phyloP scores from a whole-genome alignment of 30 jellyfish, hydroid and myxozoan species.

The Rhopilema esculentum region DNA sequence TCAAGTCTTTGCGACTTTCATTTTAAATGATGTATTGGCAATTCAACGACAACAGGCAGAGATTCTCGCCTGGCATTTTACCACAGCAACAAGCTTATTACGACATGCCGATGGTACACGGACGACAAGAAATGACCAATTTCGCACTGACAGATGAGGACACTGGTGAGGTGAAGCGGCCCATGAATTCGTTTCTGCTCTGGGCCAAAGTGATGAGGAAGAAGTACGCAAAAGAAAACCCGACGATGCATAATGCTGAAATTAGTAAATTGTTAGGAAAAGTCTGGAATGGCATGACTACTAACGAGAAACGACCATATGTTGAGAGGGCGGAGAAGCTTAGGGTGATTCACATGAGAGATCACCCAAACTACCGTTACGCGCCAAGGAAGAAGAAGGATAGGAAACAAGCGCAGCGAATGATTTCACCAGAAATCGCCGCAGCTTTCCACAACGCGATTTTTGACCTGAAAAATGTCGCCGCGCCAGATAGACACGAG shows the following conservation, averaged over 20 bases:
- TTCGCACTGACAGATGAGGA: slow-evolving; percentile 76
- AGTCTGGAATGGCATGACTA: slow-evolving; percentile 93
- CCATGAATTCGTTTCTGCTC: slow-evolving; percentile 92
- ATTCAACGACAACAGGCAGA: slow-evolving; percentile 62
- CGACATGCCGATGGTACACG: slow-evolving; percentile 59
- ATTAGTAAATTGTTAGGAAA: slow-evolving; percentile 93
- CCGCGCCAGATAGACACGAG: slow-evolving; percentile 10
- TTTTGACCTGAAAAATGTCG: slow-evolving; percentile 82
- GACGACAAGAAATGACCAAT: slow-evolving; percentile 52
- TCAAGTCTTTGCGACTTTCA: slow-evolving; percentile 36
- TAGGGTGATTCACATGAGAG: slow-evolving; percentile 92
- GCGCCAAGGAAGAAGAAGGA: slow-evolving; percentile 96
- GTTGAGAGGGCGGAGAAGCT: slow-evolving; percentile 90
- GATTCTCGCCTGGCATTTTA: slow-evolving; percentile 54
- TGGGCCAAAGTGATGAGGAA: slow-evolving; percentile 99
- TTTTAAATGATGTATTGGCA: slow-evolving; percentile 61
- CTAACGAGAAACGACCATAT: slow-evolving; percentile 93
- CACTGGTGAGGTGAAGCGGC: slow-evolving; percentile 92
- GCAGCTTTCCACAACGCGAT: slow-evolving; percentile 90
- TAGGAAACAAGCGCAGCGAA: slow-evolving; percentile 74
- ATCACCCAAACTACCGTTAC: slow-evolving; percentile 94
- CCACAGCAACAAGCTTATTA: slow-evolving; percentile 58
- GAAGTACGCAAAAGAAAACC: slow-evolving; percentile 92
- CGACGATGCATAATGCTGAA: slow-evolving; percentile 97
- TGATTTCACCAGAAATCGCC: slow-evolving; percentile 94